Conservation (phyloP, 2,113 vertebrate species). For the Glaucidium brasilianum region DNA sequence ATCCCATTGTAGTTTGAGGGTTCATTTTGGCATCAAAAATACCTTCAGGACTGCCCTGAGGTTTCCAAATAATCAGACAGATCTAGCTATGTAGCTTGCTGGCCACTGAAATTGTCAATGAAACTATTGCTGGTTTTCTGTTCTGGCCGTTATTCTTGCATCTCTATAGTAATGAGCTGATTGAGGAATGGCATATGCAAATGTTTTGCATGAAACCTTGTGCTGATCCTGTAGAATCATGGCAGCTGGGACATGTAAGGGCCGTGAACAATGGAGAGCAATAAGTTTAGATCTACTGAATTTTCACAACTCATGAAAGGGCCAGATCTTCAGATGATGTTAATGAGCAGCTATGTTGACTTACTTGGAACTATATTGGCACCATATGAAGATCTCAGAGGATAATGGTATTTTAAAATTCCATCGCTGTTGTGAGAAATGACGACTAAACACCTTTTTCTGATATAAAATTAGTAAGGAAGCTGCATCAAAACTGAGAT, state of each 20-base stretch:
- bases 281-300: not conserved
- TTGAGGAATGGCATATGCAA: not conserved
- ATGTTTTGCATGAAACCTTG: not conserved
- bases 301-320: not conserved
- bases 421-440: not conserved
- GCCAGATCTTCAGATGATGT: not conserved
- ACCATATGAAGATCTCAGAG: not conserved
- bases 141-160: not conserved
- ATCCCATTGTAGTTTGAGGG: not conserved
- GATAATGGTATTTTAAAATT: not conserved
- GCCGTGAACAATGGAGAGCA: not conserved
- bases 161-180: not conserved
- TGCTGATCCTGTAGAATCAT: not conserved
- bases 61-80: not conserved
- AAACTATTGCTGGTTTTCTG: not conserved
- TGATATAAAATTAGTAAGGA: not conserved
- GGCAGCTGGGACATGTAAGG: not conserved
- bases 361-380: not conserved
- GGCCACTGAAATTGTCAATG: not conserved
- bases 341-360: not conserved
- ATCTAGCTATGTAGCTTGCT: not conserved
- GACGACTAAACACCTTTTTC: not conserved
- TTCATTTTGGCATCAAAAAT: not conserved
- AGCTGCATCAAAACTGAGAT: not conserved
- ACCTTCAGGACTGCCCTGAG: not conserved